phyloP scores from a whole-genome alignment of 2,797 vertebrate species.

The Labroides dimidiatus region DNA sequence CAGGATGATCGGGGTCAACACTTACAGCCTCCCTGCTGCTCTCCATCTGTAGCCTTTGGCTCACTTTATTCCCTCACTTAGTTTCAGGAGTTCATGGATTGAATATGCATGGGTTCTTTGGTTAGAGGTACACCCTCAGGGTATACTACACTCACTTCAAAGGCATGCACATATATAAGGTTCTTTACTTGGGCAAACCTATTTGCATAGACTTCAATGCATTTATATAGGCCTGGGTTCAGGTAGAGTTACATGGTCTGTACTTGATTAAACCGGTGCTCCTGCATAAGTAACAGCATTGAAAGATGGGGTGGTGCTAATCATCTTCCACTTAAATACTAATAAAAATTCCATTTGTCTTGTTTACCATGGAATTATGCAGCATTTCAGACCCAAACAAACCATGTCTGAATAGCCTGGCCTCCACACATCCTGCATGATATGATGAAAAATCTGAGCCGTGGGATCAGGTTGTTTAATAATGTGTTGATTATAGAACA shows the following conservation, averaged over 20 bases:
- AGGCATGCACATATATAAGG: conserved; percentile 18
- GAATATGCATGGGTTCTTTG: conserved; percentile 47
- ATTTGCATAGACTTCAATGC: conserved; percentile 35
- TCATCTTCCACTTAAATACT: conserved; percentile 30
- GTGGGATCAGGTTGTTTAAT: background rate
- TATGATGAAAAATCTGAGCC: background rate
- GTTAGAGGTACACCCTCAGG: conserved; percentile 32
- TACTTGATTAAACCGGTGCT: background rate
- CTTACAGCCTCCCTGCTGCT: conserved; percentile 5
- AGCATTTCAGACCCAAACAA: conserved; percentile 6
- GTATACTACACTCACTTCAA: conserved; percentile 53
- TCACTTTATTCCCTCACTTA: background rate
- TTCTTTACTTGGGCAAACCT: conserved; percentile 38
- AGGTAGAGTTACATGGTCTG: background rate
- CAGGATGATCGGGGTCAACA: conserved; percentile 19
- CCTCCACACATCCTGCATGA: background rate
- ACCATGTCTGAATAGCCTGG: background rate
- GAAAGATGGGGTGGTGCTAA: conserved; percentile 3
- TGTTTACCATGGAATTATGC: background rate
- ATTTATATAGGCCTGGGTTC: conserved; percentile 5
- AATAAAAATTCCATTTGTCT: conserved; percentile 27
- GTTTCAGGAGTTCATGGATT: conserved; percentile 28
- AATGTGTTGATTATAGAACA: background rate
- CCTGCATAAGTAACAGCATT: conserved; percentile 16
- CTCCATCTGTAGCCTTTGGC: conserved; percentile 38